Evolutionary conservation across 2,113 vertebrate genomes (phyloP).

Genomic region (Campylomormyrus tamandua): DNA sequence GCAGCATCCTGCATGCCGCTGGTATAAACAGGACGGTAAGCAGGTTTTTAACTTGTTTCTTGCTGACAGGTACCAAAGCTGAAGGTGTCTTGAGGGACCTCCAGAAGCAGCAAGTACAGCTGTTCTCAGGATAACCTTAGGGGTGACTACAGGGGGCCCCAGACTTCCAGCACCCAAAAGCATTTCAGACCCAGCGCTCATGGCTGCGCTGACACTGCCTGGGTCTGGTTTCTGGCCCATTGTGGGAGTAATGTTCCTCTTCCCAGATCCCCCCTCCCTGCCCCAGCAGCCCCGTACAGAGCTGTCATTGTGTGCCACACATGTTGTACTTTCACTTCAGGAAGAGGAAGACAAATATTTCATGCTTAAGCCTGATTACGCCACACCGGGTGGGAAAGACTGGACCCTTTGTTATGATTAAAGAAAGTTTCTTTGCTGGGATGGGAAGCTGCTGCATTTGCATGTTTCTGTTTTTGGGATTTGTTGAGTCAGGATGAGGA

Average conservation of each 20-base stretch:
- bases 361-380: slow-evolving; percentile 46
- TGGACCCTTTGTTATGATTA: slow-evolving; percentile 45
- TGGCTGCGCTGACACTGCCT: background rate
- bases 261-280: background rate
- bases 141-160: background rate
- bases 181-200: background rate
- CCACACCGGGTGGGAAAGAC: slow-evolving; percentile 42
- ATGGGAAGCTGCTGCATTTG: slow-evolving; percentile 22
- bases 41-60: background rate
- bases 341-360: slow-evolving; percentile 59
- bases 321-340: slow-evolving; percentile 54
- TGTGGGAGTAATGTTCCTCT: background rate
- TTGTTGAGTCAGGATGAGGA: slow-evolving; percentile 40
- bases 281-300: slow-evolving; percentile 57
- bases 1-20: background rate
- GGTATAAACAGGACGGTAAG: background rate
- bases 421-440: slow-evolving; percentile 21
- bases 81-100: background rate
- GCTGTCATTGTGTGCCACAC: slow-evolving; percentile 59
- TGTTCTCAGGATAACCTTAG: background rate
- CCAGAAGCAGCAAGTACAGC: background rate
- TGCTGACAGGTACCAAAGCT: background rate
- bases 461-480: slow-evolving; percentile 11
- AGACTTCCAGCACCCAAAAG: background rate
- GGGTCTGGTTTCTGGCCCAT: background rate